These are phyloP conservation scores for Sycophaga agraensis DNA, from an alignment of 1,140 invertebrate genomes.

Conservation along the genomic window DNA sequence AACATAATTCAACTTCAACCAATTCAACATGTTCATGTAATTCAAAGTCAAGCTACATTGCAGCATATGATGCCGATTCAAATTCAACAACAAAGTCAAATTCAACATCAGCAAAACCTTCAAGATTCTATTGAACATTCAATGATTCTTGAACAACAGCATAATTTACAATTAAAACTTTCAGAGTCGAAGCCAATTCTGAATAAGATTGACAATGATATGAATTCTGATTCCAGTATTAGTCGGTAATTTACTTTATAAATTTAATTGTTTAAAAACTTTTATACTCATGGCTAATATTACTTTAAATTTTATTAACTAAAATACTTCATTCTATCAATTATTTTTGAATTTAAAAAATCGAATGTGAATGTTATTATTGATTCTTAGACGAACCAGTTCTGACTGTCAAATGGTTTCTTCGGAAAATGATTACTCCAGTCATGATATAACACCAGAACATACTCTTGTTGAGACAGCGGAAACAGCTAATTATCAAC, in stretches of 20 bases:
- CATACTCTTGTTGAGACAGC: constrained; percentile 50
- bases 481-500: constrained; percentile 44
- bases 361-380: no score
- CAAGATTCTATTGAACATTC: constrained; percentile 31
- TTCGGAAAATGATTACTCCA: constrained; percentile 52
- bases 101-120: constrained; percentile 37
- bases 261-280: neutral
- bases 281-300: neutral
- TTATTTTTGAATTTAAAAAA: no score
- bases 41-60: constrained; percentile 34
- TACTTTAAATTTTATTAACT: neutral
- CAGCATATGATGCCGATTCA: constrained; percentile 38
- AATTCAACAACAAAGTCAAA: constrained; percentile 33
- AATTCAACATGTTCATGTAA: constrained; percentile 41
- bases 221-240: constrained; percentile 40
- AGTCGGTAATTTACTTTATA: constrained; percentile 37
- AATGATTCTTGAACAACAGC: constrained; percentile 35
- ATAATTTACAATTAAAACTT: constrained; percentile 45
- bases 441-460: constrained; percentile 54
- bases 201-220: constrained; percentile 41
- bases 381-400: constrained; percentile 41
- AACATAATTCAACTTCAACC: constrained; percentile 37
- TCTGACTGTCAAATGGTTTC: constrained; percentile 49
- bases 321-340: no score
- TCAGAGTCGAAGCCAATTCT: constrained; percentile 38